Base-by-base conservation (phyloP, 2,113 vertebrate genomes). In the Panurus biarmicus region DNA sequence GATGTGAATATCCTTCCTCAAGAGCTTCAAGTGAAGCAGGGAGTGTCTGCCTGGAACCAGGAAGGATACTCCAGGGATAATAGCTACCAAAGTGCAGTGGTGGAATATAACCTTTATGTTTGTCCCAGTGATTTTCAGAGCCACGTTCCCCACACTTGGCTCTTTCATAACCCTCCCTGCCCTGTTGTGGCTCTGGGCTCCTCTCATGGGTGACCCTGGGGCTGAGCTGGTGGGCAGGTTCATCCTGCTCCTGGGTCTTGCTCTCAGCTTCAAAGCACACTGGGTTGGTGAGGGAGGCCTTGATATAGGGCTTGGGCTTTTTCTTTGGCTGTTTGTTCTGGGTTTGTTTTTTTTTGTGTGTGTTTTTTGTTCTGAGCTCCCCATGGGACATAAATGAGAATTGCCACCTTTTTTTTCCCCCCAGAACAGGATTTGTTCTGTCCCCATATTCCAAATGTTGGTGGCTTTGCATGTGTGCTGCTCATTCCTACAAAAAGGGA, bases 1-100 rank as follows among this genome's bases (percentile, higher is more conserved):
- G 61, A 92, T 79, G 81, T 92, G 87, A 95, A 76, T 94, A 76
- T 67, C 47, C 74, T 93, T 94, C 66, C 71, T 86, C 85, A 92
- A 81, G 78, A 94, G 76, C 76, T 87, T 60, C 60, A 22, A 76
- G 57, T 67, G 84, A 85, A 72, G 42, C 60, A 36, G 79, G 51
- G 60, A 80, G 15, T 64, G 64, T 74, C 67, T 80, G 79, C 76
- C 67, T 72, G 57, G 40, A 51, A 65, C 3, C 1, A 35, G 74
- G 89, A 60, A 82, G 35, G 81, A 35, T 72, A 19, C 51, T 95
- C 83, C 15, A 61, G 74, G 60, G 67, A 57, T 77, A 76, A 86
- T 14, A 90, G 50, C 47, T 75, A 44, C 79, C 81, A 25, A 66
- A 62, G 38, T 75, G 35, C 0, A 0, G 12, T 1, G 2, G 24